Evolutionary conservation across 2,888 invertebrate genomes (phyloP), one percentile per base, ranked within the genome.

Genomic region (Nezara viridula): DNA sequence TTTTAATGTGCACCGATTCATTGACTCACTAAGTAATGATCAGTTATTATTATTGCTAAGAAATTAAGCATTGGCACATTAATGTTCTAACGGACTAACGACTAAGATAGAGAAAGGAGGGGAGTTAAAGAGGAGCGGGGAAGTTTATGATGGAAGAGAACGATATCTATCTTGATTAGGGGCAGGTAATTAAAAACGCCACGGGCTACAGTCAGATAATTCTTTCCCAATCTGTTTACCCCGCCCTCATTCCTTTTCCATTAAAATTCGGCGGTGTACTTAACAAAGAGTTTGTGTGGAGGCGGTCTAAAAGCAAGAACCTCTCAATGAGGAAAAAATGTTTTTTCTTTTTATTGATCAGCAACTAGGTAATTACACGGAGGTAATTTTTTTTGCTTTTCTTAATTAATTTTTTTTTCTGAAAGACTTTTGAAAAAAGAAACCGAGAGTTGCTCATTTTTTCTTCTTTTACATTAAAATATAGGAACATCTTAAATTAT

Each of bases 251-350:
- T 47, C 44, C 44, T 47, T n/a, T 81, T 81, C 81, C 44, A 81
- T 81, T 81, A 81, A 81, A 81, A 81, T 81, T 81, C 44, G 81
- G 81, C 44, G 44, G 81, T 81, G n/a, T 81, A 81, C 81, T 81
- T 47, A 81, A 81, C 81, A 81, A 81, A 81, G 44, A 47, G 81
- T 81, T 81, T 81, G 40, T 81, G 81, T 44, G 44, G 66, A n/a
- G 44, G 81, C 44, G 66, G 66, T 7, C 37, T 73, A 19, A 73
- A 73, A 73, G 66, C 32, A 37, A 73, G 66, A 37, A 37, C 66
- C 66, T 27, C 66, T 73, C 66, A 73, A 37, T 73, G 66, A 73
- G 37, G 37, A 32, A 19, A 73, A 73, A 73, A 73, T 73, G 66
- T 73, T 73, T 73, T 73, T 73, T 73, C 66, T 37, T 73, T 37